Percentiles rank a stretch among this genome's conserved stretches.
Conservation (phyloP, 2,113 vertebrate genomes). For the Cyphomyrus discorhynchus region DNA sequence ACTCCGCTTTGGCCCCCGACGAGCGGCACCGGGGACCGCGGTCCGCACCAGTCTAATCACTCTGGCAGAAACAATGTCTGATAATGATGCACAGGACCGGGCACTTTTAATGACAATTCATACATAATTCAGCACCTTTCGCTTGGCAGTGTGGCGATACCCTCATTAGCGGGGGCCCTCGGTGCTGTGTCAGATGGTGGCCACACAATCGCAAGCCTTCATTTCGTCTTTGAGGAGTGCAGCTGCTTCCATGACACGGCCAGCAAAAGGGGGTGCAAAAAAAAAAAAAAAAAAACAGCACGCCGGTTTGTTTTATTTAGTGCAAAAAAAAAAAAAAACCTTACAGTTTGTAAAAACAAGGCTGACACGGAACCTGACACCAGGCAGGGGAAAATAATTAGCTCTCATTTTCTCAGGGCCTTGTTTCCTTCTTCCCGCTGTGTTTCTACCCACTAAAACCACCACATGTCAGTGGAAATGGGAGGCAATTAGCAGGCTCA, state of each 20-base stretch:
- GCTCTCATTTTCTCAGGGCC: constrained; percentile 99
- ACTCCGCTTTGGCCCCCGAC: constrained; percentile 73
- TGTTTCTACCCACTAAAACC: constrained; percentile 99
- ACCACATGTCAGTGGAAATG: constrained; percentile 99
- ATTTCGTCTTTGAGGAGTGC: constrained; percentile 99
- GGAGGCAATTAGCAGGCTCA: constrained; percentile 99
- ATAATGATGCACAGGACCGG: constrained; percentile 99
- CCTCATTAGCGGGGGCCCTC: constrained; percentile 99
- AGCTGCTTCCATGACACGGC: constrained; percentile 99
- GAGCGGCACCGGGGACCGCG: constrained; percentile 81
- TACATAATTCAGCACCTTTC: constrained; percentile 99
- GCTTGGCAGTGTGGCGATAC: constrained; percentile 99
- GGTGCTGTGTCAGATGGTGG: constrained; percentile 99
- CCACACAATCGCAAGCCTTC: constrained; percentile 99
- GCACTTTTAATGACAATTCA: constrained; percentile 99
- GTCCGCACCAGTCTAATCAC: constrained; percentile 89
- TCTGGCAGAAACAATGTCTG: constrained; percentile 99
- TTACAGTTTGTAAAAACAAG: constrained; percentile 99
- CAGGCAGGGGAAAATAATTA: constrained; percentile 99
- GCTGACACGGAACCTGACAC: constrained; percentile 99
- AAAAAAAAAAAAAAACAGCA: constrained; percentile 79
- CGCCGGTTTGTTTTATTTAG: constrained; percentile 99
- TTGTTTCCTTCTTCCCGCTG: constrained; percentile 99
- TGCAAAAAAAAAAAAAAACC: constrained; percentile 89
- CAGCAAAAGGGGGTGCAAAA: constrained; percentile 74